A percentile compares a stretch with the other conserved stretches of the same genome.
Conservation (phyloP, 2,888 invertebrate genomes). For the Electrophaes corylata region DNA sequence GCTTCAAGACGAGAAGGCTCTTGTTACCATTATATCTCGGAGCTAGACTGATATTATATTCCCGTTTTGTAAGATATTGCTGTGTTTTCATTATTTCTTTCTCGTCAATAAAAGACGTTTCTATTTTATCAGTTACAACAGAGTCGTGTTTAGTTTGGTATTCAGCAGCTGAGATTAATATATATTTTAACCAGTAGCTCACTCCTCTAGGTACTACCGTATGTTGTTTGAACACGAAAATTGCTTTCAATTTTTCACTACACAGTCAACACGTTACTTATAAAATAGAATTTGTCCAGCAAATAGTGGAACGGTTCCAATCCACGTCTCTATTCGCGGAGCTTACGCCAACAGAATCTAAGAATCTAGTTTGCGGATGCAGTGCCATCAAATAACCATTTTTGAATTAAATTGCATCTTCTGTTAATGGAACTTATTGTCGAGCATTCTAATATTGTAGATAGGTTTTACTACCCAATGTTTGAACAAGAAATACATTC, state of each 20-base stretch:
- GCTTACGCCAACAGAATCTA: conserved; percentile 37
- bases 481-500: too few relatives aligned
- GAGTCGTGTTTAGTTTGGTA: background rate
- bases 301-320: conserved; percentile 47
- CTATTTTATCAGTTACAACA: background rate
- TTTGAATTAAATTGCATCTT: conserved; percentile 1
- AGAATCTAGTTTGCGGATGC: conserved; percentile 24
- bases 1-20: conserved; percentile 22
- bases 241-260: conserved; percentile 45
- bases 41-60: conserved; percentile 19
- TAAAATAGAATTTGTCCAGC: conserved; percentile 53
- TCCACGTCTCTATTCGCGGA: conserved; percentile 38
- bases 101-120: conserved; percentile 6
- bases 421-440: background rate
- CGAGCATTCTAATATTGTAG: too few relatives aligned
- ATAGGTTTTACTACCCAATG: too few relatives aligned
- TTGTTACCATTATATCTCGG: conserved; percentile 31
- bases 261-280: conserved; percentile 47
- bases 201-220: background rate
- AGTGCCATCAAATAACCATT: conserved; percentile 1
- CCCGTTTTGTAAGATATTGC: conserved; percentile 15
- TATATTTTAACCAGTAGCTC: background rate
- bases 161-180: background rate
- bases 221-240: conserved; percentile 42
- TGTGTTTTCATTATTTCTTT: conserved; percentile 8